Base-by-base conservation (phyloP, 2,888 invertebrate genomes). In the Cerceris rybyensis region DNA sequence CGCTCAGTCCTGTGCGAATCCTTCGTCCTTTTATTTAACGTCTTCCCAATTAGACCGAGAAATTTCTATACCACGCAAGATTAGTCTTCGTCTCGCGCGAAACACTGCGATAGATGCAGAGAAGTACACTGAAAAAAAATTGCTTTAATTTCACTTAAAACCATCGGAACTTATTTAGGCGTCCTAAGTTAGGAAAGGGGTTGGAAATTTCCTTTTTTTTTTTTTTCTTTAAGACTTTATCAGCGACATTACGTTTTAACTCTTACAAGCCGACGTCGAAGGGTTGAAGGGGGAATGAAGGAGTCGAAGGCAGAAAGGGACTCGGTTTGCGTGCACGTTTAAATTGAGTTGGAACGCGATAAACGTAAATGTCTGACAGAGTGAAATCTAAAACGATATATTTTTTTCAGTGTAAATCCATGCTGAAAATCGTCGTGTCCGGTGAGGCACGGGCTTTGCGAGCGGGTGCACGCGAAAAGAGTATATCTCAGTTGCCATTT, bases 41-140 rank as follows among this genome's bases (percentile, higher is more conserved):
- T 28, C 4, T 28, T 28, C 28, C 28, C 28, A 28, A 4, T 28
- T 28, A 28, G 28, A 28, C 28, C 28, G 28, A 28, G 2, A 28
- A 28, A 28, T 2, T 28, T 28, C 4, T 28, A 4, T 28, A 28
- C 28, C 28, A 28, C 28, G 28, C 28, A 28, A 28, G 28, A 28
- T 28, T 28, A 4, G 28, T 28, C 28, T 4, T 28, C 28, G 28
- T 28, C 4, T 28, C 28, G 28, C 28, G 28, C 28, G 28, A 4
- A 63, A 63, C 7, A 16, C 1, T 61, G 69, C 63, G 64, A 28
- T 54, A 39, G 54, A 61, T 64, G 28, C 28, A 54, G 41, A 54
- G 41, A 59, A 68, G 78, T 78, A 82, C 78, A 78, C 73, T 82
- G 82, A 65, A 73, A 78, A 69, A 68, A 68, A 14, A 52, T 46